phyloP scores from a whole-genome alignment of 2,888 invertebrate species.

The Tetanocera ferruginea region DNA sequence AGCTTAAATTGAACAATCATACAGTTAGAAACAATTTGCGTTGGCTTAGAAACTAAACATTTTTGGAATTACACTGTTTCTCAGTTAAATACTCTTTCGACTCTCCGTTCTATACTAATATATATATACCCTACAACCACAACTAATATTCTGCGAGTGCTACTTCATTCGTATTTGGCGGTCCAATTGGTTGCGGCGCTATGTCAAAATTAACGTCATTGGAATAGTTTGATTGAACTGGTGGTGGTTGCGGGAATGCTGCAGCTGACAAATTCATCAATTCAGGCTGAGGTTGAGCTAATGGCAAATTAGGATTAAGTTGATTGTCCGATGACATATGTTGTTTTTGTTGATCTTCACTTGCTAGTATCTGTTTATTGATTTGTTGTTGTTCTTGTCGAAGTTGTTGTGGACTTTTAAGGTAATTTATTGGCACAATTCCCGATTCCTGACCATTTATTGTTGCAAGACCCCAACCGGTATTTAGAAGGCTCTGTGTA shows the following conservation, averaged over 20 bases:
- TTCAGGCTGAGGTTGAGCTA: constrained; percentile 51
- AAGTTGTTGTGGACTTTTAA: constrained; percentile 63
- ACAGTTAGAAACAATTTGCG: constrained; percentile 42
- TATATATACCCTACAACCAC: neutral
- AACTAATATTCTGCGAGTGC: constrained; percentile 34
- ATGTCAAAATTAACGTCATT: constrained; percentile 51
- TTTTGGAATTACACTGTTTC: neutral
- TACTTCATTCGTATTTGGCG: constrained; percentile 51
- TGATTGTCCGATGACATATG: neutral
- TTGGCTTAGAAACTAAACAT: neutral
- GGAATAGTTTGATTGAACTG: neutral
- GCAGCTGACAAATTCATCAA: constrained; percentile 58
- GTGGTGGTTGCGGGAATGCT: constrained; percentile 57
- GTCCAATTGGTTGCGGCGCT: constrained; percentile 55
- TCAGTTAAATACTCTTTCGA: constrained; percentile 16
- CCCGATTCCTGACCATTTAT: constrained; percentile 74
- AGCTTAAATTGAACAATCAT: constrained; percentile 26
- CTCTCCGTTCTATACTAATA: constrained; percentile 17
- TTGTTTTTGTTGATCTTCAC: constrained; percentile 16
- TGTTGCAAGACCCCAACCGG: constrained; percentile 79
- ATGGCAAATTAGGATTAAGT: neutral
- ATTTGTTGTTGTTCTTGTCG: constrained; percentile 53
- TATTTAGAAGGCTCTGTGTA: constrained; percentile 74
- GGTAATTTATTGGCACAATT: constrained; percentile 77
- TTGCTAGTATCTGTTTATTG: constrained; percentile 21